Evolutionary conservation across 2,113 vertebrate genomes (phyloP), one percentile per base, ranked within the genome.

Genomic region (Sapayoa aenigma): DNA sequence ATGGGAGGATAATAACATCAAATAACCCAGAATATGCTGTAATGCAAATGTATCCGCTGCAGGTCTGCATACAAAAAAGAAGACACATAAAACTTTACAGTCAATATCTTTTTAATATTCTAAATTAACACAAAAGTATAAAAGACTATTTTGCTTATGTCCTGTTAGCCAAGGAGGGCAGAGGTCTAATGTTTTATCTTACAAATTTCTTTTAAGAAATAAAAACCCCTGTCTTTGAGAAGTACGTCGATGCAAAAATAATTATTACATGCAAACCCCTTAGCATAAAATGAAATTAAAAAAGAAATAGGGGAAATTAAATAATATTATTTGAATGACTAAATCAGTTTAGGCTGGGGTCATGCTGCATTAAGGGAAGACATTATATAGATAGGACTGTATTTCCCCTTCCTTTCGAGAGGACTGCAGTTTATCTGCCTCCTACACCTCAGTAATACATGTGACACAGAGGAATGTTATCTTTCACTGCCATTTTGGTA

Each of bases 101-200:
- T 25, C 23, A 2, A 77, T 76, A 49, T 35, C 53, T 85, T 96
- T 91, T 84, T 92, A 92, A 82, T 87, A 78, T 58, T 95, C 52
- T 90, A 76, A 88, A 93, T 95, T 78, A 84, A 58, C 65, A 76
- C 19, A 12, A 87, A 89, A 91, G n/a, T 75, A 66, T 87, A 77
- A 87, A 95, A 96, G 90, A 86, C 19, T 56, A 33, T 73, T 94
- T 81, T 86, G 49, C 59, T 85, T 72, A 5, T 87, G 82, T 95
- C 44, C 63, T 85, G 37, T 71, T 91, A 83, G 84, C 74, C 92
- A 92, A 71, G 42, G 55, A 92, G 76, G 69, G 30, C 76, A 74
- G 72, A 85, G 75, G 73, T 71, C 49, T 84, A 72, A 80, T 8
- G 56, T 24, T 88, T 83, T 41, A 39, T 71, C 28, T 78, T n/a